Conservation (phyloP, 2,113 vertebrate species). For the Corapipo altera region DNA sequence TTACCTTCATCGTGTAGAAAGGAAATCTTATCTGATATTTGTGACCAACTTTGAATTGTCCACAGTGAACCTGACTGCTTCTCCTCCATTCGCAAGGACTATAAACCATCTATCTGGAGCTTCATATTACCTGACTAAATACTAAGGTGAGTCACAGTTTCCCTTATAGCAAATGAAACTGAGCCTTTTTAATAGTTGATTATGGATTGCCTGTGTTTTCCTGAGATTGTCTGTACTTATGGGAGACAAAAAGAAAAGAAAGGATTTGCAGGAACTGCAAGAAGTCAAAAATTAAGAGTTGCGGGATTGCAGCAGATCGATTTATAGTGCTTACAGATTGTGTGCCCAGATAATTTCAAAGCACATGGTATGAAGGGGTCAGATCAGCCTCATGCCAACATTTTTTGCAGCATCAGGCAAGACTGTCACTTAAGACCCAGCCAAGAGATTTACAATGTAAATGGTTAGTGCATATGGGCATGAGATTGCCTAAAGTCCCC, state of each 20-base stretch:
- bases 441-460: constrained; percentile 72
- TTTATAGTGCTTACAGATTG: constrained; percentile 52
- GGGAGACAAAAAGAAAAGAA: background rate
- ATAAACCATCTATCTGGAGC: background rate
- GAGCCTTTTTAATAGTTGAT: rapidly evolving
- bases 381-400: constrained; percentile 60
- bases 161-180: background rate
- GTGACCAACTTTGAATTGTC: background rate
- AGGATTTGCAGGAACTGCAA: background rate
- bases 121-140: background rate
- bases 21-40: background rate
- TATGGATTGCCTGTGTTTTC: background rate
- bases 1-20: background rate
- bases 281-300: background rate
- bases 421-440: constrained; percentile 66
- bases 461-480: constrained; percentile 65
- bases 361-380: constrained; percentile 63
- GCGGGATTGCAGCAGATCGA: constrained; percentile 24
- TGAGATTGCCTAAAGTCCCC: constrained; percentile 65
- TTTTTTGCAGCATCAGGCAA: constrained; percentile 70
- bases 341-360: constrained; percentile 55
- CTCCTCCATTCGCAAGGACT: background rate
- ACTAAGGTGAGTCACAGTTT: background rate
- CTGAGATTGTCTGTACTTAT: background rate
- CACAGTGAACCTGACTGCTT: background rate